These are phyloP conservation scores for Reticulitermes speratus DNA, from an alignment of 1,140 invertebrate species.

Conservation along the genomic window DNA sequence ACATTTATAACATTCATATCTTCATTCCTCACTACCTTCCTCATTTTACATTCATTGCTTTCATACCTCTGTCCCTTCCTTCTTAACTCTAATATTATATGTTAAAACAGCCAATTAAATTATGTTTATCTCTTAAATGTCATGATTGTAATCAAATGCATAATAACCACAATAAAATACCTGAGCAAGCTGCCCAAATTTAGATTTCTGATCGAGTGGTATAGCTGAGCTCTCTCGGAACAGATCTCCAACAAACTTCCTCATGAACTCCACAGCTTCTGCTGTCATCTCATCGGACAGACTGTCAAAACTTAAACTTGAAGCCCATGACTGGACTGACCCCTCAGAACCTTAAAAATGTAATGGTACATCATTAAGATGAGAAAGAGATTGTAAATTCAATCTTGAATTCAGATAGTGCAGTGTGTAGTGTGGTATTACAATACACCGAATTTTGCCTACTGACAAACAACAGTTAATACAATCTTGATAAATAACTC, in stretches of 20 bases:
- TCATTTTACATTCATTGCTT: too few relatives aligned
- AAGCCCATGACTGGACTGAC: slow-evolving; percentile 71
- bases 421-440: too few relatives aligned
- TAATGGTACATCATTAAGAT: neutral
- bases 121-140: too few relatives aligned
- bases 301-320: slow-evolving; percentile 68
- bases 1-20: too few relatives aligned
- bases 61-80: too few relatives aligned
- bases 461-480: too few relatives aligned
- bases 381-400: neutral
- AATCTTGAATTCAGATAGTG: too few relatives aligned
- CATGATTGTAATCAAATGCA: neutral
- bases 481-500: too few relatives aligned
- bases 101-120: too few relatives aligned
- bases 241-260: slow-evolving; percentile 66
- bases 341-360: slow-evolving; percentile 58
- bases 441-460: too few relatives aligned
- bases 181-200: slow-evolving; percentile 62
- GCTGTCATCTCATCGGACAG: slow-evolving; percentile 63
- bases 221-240: slow-evolving; percentile 59
- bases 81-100: too few relatives aligned
- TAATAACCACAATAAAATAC: slow-evolving; percentile 40
- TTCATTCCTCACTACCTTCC: too few relatives aligned
- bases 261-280: slow-evolving; percentile 67
- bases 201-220: slow-evolving; percentile 63